Evolutionary conservation across 2,888 invertebrate genomes (phyloP), one percentile per base, ranked within the genome.

Genomic region (Athetis lepigone): DNA sequence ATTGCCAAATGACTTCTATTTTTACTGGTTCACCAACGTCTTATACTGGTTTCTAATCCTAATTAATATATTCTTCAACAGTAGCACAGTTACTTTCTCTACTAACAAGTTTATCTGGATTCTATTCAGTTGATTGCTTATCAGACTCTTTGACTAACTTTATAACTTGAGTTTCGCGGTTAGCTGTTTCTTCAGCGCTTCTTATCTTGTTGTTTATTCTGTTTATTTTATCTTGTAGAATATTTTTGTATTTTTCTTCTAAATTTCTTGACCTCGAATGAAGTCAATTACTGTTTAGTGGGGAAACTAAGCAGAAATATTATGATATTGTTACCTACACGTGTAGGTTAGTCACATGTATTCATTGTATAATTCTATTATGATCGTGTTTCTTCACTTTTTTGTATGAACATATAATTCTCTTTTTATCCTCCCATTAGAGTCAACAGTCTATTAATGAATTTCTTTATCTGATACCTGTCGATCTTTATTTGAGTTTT

Each of bases 101-200:
- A 25, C 25, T 50, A 70, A 62, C 76, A 56, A 75, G 68, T 75
- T 75, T 61, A 66, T 74, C 65, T 74, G 49, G 52, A 39, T 58
- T 52, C 39, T 45, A 46, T 47, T 49, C 47, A 59, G 51, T 63
- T 70, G 60, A 69, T 76, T 75, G 46, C 61, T 66, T 68, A 68
- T 60, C 59, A 19, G 39, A 40, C 18, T 49, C 37, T 60, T 55
- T 37, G 51, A 72, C 58, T 58, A 46, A 62, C 16, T 61, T 70
- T 52, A 56, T 70, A 39, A 25, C 40, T 52, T 19, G 16, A 46
- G 21, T 58, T 58, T 66, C 29, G 21, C 40, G 25, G 46, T 39
- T 33, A 52, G 39, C 39, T n/a, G n/a, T 61, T 61, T 52, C 63
- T 43, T 37, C 21, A 18, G 21, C 45, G 45, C 21, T 43, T 57